These are phyloP conservation scores for Eumacrocentrus americanus DNA, from an alignment of 2,888 invertebrate species.

Conservation along the genomic window DNA sequence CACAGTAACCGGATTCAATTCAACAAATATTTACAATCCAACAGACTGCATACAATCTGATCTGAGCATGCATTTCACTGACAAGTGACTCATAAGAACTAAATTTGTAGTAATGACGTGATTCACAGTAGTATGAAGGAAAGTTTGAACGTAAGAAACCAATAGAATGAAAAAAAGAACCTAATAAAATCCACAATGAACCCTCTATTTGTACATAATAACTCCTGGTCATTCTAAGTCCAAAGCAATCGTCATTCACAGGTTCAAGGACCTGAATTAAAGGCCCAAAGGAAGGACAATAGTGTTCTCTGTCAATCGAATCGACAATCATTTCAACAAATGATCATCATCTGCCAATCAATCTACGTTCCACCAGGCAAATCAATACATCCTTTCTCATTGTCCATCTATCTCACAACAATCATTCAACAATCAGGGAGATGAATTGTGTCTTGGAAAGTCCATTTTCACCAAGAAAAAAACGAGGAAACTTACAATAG, in stretches of 20 bases:
- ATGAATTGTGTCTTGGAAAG: slow-evolving; percentile 4
- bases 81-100: slow-evolving; percentile 34
- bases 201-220: too few species aligned
- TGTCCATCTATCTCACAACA: neutral
- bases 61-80: slow-evolving; percentile 17
- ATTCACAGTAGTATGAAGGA: slow-evolving; percentile 6
- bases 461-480: slow-evolving; percentile 16
- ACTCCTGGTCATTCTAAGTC: too few species aligned
- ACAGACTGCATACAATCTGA: slow-evolving; percentile 1
- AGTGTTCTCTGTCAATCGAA: slow-evolving; percentile 29
- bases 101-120: slow-evolving; percentile 34
- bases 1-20: neutral
- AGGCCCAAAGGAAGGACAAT: slow-evolving; percentile 9
- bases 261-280: slow-evolving; percentile 40
- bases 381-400: slow-evolving; percentile 7
- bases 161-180: neutral
- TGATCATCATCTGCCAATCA: neutral
- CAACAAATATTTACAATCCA: neutral
- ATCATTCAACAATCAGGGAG: neutral
- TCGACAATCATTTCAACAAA: slow-evolving; percentile 1
- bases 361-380: neutral
- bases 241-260: slow-evolving; percentile 34
- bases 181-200: too few species aligned
- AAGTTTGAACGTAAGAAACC: neutral
- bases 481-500: slow-evolving; percentile 55